Conservation (phyloP, 2,888 invertebrate species). For the Automeris io region DNA sequence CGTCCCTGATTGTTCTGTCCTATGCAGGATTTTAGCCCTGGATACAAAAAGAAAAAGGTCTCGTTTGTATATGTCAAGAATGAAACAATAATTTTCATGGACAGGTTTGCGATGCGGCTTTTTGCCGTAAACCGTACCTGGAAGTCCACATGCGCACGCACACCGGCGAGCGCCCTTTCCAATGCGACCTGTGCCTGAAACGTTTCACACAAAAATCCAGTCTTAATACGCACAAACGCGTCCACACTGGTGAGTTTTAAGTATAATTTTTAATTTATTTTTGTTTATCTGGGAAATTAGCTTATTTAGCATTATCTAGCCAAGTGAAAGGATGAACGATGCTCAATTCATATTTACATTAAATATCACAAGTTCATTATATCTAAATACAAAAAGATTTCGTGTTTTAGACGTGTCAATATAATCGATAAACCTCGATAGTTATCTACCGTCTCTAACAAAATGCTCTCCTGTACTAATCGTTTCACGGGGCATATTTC, state of each 20-base stretch:
- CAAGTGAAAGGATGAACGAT: conserved; percentile 4
- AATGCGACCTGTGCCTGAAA: conserved; percentile 85
- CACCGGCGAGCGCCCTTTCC: conserved; percentile 85
- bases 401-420: no score
- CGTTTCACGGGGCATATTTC: no score
- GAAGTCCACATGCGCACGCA: conserved; percentile 90
- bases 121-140: conserved; percentile 87
- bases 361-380: no score
- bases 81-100: neutral
- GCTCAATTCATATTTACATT: no score
- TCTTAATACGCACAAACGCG: conserved; percentile 87
- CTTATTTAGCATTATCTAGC: neutral
- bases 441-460: no score
- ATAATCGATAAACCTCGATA: no score
- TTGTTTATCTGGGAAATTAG: conserved; percentile 8
- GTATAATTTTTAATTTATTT: conserved; percentile 4
- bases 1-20: no score
- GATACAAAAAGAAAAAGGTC: no score
- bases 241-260: conserved; percentile 79
- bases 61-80: no score
- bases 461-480: no score
- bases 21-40: no score
- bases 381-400: no score
- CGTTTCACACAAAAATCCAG: conserved; percentile 89
- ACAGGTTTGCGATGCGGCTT: conserved; percentile 84